phyloP scores from a whole-genome alignment of 2,113 vertebrate genomes.

The Calonectris borealis region DNA sequence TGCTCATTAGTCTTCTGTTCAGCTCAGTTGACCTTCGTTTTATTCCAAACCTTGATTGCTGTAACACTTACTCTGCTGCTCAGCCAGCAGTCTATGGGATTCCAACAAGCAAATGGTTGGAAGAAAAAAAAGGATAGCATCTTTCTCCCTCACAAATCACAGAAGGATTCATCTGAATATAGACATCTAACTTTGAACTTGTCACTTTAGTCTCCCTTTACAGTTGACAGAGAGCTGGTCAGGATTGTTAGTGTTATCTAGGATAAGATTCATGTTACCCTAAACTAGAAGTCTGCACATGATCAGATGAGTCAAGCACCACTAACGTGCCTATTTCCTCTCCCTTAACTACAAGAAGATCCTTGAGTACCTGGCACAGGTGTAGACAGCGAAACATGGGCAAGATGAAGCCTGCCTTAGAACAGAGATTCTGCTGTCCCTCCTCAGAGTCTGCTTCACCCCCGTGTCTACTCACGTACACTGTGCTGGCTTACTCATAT shows the following conservation, averaged over 20 bases:
- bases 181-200: not conserved
- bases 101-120: not conserved
- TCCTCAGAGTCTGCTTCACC: not conserved
- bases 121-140: not conserved
- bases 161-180: not conserved
- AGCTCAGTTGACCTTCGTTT: not conserved
- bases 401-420: not conserved
- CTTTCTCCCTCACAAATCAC: not conserved
- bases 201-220: not conserved
- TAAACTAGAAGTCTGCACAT: not conserved
- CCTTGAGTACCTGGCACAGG: not conserved
- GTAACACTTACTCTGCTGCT: not conserved
- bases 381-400: not conserved
- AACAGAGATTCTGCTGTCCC: not conserved
- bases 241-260: not conserved
- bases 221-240: not conserved
- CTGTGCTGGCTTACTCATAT: not conserved
- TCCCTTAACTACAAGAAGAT: not conserved
- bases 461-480: fast-evolving
- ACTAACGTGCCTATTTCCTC: not conserved
- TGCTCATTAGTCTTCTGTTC: not conserved
- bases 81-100: not conserved
- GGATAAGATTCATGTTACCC: not conserved
- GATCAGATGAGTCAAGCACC: not conserved
- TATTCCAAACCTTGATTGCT: not conserved